Percentiles rank a stretch among this genome's conserved stretches.
Conservation (phyloP, 2,113 vertebrate species). For the Amblyornis subalaris region DNA sequence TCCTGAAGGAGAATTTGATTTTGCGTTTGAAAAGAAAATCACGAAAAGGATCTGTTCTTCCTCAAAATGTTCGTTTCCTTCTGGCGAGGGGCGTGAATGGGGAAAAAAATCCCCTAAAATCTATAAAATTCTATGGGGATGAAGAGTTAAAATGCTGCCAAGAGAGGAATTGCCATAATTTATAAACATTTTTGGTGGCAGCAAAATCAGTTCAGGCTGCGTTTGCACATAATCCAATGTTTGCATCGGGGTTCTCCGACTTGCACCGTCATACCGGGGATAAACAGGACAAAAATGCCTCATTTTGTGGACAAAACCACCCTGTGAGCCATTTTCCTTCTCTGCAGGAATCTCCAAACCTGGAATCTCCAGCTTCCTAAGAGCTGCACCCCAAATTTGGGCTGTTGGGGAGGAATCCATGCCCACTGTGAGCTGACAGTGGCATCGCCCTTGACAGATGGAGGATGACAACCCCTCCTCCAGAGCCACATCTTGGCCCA, state of each 20-base stretch:
- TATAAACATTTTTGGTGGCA: neutral
- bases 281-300: neutral
- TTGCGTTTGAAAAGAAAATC: neutral
- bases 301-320: neutral
- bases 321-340: fast-evolving
- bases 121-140: neutral
- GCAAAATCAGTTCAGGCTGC: neutral
- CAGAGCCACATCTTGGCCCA: neutral
- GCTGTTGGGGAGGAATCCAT: fast-evolving
- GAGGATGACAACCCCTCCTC: neutral
- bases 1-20: neutral
- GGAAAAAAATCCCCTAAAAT: neutral
- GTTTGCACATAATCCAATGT: neutral
- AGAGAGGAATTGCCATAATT: neutral
- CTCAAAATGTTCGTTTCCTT: neutral
- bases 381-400: neutral
- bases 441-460: neutral
- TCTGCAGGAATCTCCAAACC: neutral
- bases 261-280: fast-evolving
- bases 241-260: fast-evolving
- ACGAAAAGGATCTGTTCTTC: neutral
- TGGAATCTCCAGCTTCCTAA: neutral
- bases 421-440: fast-evolving
- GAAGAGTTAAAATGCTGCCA: neutral
- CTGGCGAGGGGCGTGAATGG: fast-evolving